phyloP scores from a whole-genome alignment of 1,140 invertebrate species.

The Phymastichus coffea region DNA sequence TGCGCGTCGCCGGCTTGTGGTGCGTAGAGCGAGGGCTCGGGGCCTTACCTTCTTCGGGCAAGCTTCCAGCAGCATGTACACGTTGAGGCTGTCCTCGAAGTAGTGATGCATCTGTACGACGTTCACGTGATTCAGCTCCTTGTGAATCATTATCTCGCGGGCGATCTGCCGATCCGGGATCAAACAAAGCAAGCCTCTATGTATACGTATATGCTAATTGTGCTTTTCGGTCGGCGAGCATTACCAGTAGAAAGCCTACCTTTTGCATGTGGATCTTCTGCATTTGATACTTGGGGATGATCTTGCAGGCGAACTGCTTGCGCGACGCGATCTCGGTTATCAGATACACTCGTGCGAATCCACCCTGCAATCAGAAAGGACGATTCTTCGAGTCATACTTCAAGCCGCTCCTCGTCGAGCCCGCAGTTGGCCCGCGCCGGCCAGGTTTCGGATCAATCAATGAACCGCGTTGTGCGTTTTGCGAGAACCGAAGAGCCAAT shows the following conservation, averaged over 20 bases:
- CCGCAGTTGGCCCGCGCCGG: no score
- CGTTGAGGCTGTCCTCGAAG: slow-evolving; percentile 73
- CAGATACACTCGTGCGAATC: slow-evolving; percentile 74
- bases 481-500: no score
- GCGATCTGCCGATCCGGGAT: slow-evolving; percentile 39
- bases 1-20: no score
- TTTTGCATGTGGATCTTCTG: slow-evolving; percentile 71
- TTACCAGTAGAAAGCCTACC: slow-evolving; percentile 45
- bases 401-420: no score
- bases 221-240: not conserved
- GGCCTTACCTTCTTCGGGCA: slow-evolving; percentile 67
- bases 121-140: slow-evolving; percentile 65
- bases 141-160: slow-evolving; percentile 73
- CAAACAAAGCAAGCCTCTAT: not conserved
- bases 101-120: slow-evolving; percentile 70
- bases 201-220: no score
- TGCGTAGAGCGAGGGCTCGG: no score
- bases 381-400: no score
- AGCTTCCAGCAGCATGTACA: slow-evolving; percentile 75
- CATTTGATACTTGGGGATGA: slow-evolving; percentile 70
- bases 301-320: slow-evolving; percentile 70
- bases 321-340: slow-evolving; percentile 64
- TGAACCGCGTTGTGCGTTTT: no score
- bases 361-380: slow-evolving; percentile 60
- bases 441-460: no score